These are phyloP conservation scores for Papilio machaon DNA, from an alignment of 1,140 invertebrate species.

Conservation along the genomic window DNA sequence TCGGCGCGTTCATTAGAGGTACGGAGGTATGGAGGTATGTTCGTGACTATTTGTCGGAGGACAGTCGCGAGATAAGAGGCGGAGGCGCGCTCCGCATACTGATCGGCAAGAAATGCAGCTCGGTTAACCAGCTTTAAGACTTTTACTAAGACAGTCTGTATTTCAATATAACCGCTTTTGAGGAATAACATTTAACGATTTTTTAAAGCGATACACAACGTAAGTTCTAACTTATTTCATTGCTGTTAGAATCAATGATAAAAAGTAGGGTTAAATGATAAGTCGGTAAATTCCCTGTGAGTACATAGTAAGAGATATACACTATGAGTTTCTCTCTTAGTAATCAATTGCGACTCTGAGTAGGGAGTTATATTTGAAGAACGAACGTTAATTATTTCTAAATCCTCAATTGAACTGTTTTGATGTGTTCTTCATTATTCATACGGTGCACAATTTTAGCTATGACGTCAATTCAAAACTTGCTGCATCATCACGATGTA, in stretches of 20 bases:
- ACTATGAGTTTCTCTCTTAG: background rate
- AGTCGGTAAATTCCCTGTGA: too few relatives aligned
- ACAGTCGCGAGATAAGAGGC: conserved; percentile 41
- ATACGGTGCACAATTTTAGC: background rate
- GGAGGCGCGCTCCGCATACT: conserved; percentile 42
- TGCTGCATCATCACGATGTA: too few relatives aligned
- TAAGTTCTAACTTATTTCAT: too few relatives aligned
- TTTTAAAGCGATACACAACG: background rate
- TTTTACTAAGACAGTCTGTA: conserved; percentile 2
- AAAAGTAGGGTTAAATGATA: too few relatives aligned
- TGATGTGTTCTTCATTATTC: background rate
- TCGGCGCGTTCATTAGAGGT: conserved; percentile 36
- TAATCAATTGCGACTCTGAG: too few relatives aligned
- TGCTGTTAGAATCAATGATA: background rate
- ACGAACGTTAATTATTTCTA: too few relatives aligned
- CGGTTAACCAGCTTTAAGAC: background rate
- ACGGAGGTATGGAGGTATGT: conserved; percentile 23
- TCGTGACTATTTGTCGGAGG: conserved; percentile 42
- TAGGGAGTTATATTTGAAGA: too few relatives aligned
- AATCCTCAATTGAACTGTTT: background rate
- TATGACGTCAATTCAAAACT: too few relatives aligned
- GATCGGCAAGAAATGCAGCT: conserved; percentile 38
- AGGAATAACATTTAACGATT: background rate
- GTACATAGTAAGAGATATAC: background rate
- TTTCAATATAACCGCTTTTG: background rate